Base-by-base conservation (phyloP, 2,888 invertebrate species). In the Scrobipalpa atriplicella region DNA sequence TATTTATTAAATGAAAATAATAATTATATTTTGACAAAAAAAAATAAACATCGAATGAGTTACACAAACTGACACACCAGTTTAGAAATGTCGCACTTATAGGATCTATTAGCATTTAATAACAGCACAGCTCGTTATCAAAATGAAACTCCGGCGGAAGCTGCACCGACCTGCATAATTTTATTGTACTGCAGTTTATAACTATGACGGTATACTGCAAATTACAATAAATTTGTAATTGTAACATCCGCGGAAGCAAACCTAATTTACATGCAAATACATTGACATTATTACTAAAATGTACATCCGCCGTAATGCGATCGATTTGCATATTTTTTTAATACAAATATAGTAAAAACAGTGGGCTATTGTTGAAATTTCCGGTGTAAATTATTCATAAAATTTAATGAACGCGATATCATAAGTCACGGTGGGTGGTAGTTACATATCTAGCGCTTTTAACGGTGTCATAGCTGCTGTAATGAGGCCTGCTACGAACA, bases 261-360 rank as follows among this genome's bases (percentile, higher is more conserved):
- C 80, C 80, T 84, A 80, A 92, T 92, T 92, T 88, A 90, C 87
- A 92, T 92, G 90, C 86, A 87, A 91, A 92, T 91, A 87, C 85
- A 79, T 83, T 78, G 82, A 79, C 86, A 84, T 87, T 87, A 89
- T 87, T 86, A 90, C 87, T 81, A 90, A 92, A 91, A 89, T 85
- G 88, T 85, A 80, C 91, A 89, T 92, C 92, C 92, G 90, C 82
- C 81, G 79, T 79, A 74, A 71, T 78, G 78, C 86, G 81, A 90
- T 92, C 85, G 91, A 92, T 92, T 92, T 90, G 92, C 92, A 92
- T 92, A 91, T 92, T 91, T 92, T n/a, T 88, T 91, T 90, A 85
- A 56, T 64, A 56, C 63, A 41, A 88, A 64, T 90, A 89, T 85
- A 82, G 86, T 83, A 83, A 83, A 62, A 86, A 84, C 83, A 81